Evolutionary conservation across 2,113 vertebrate species (phyloP).

Genomic region (Lepus timidus): DNA sequence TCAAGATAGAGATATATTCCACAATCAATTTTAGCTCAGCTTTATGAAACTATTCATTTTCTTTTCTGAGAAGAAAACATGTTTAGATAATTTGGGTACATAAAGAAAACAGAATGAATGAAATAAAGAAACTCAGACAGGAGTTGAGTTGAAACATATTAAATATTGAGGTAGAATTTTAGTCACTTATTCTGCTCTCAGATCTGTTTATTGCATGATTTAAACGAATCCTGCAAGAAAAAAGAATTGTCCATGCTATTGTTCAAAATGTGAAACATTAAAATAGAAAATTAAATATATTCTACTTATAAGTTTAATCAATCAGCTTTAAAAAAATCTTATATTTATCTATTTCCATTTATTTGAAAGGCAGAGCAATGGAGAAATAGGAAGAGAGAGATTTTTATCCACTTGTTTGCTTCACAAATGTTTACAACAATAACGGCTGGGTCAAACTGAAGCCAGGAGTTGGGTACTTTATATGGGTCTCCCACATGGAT

Average conservation of each 20-base stretch:
- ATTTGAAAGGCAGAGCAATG: too few species aligned
- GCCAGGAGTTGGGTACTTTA: too few species aligned
- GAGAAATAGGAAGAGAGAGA: too few species aligned
- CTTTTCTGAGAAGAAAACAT: not conserved
- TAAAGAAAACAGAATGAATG: not conserved
- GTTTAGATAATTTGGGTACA: not conserved
- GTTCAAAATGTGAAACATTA: not conserved
- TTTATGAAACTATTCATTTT: not conserved
- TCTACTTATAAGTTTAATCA: too few species aligned
- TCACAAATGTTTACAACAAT: too few species aligned
- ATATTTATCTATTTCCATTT: too few species aligned
- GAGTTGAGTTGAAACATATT: not conserved
- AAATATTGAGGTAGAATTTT: not conserved
- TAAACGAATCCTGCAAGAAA: not conserved
- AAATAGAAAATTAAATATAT: not conserved
- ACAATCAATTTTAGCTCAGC: not conserved
- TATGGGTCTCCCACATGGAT: too few species aligned
- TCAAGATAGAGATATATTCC: not conserved
- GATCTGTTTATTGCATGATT: not conserved
- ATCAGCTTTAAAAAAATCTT: too few species aligned
- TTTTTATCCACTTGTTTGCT: too few species aligned
- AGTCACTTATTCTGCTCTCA: not conserved
- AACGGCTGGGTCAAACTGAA: too few species aligned
- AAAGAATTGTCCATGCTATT: not conserved
- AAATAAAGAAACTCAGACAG: not conserved